A percentile compares a stretch with the other conserved stretches of the same genome.
Evolutionary conservation across 2,888 invertebrate species (phyloP).

Genomic region (Trachelus iudaicus): DNA sequence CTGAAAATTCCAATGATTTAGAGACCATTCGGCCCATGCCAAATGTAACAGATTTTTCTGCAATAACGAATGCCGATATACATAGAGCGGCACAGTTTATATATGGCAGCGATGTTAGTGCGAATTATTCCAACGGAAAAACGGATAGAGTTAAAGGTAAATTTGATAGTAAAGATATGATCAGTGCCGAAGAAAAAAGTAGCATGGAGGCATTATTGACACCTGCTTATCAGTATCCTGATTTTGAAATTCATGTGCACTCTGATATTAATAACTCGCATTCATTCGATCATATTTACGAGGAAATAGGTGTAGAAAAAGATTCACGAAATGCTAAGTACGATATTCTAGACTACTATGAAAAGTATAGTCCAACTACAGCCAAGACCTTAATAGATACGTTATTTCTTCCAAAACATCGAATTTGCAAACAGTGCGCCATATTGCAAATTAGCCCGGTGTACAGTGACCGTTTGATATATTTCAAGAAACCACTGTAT

Average conservation of each 20-base stretch:
- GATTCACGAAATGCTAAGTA: slow-evolving; percentile 23
- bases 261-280: slow-evolving; percentile 8
- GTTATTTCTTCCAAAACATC: slow-evolving; percentile 26
- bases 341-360: slow-evolving; percentile 42
- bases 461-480: slow-evolving; percentile 55
- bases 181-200: background rate
- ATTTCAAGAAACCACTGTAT: slow-evolving; percentile 39
- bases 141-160: background rate
- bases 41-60: background rate
- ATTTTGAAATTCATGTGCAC: slow-evolving; percentile 13
- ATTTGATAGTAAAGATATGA: background rate
- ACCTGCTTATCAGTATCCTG: background rate
- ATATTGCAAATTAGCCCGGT: slow-evolving; percentile 45
- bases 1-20: background rate
- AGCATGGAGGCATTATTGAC: background rate
- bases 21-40: background rate
- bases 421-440: slow-evolving; percentile 47
- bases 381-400: slow-evolving; percentile 30
- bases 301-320: slow-evolving; percentile 37
- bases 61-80: slow-evolving; percentile 9
- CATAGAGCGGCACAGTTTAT: slow-evolving; percentile 23
- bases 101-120: slow-evolving; percentile 11
- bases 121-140: background rate
- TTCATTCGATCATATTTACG: slow-evolving; percentile 42
- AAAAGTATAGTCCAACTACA: slow-evolving; percentile 33